Percentiles rank a stretch among this genome's conserved stretches.
phyloP scores from a whole-genome alignment of 2,888 invertebrate genomes.

The Rhingia rostrata region DNA sequence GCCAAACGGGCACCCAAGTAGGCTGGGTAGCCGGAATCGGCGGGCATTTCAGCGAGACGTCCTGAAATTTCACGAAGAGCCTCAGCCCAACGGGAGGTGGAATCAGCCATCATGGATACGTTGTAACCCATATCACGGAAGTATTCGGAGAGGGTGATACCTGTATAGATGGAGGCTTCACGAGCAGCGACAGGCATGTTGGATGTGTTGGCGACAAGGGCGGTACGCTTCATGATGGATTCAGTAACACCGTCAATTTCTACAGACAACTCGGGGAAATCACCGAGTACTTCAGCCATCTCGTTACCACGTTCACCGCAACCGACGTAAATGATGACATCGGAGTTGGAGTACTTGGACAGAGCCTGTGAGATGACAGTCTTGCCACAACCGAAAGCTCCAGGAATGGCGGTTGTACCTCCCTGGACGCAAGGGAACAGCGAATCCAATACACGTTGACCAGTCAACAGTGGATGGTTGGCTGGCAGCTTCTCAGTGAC shows the following conservation, averaged over 20 bases:
- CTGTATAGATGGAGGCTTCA: conserved; percentile 99
- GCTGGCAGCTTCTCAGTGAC: conserved; percentile 98
- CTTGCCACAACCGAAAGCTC: conserved; percentile 99
- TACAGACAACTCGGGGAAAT: conserved; percentile 98
- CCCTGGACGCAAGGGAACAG: conserved; percentile 99
- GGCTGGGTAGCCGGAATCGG: conserved; percentile 99
- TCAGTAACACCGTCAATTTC: conserved; percentile 98
- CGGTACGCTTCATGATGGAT: conserved; percentile 99
- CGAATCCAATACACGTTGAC: conserved; percentile 98
- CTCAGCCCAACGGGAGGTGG: conserved; percentile 99
- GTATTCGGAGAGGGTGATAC: conserved; percentile 99
- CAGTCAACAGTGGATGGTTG: conserved; percentile 98
- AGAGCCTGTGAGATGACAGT: conserved; percentile 99
- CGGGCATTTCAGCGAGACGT: conserved; percentile 99
- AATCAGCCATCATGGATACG: conserved; percentile 99
- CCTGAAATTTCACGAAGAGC: conserved; percentile 99
- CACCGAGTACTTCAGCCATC: conserved; percentile 99
- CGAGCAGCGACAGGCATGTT: conserved; percentile 99
- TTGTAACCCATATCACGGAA: conserved; percentile 99
- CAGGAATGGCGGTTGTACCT: conserved; percentile 99
- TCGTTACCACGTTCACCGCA: conserved; percentile 99
- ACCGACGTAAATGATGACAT: conserved; percentile 99
- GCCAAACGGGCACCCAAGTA: conserved; percentile 99
- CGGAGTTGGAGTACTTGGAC: conserved; percentile 99
- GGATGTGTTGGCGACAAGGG: conserved; percentile 99